Base-by-base conservation (phyloP, 2,888 invertebrate species). In the Leucoptera coffeella region DNA sequence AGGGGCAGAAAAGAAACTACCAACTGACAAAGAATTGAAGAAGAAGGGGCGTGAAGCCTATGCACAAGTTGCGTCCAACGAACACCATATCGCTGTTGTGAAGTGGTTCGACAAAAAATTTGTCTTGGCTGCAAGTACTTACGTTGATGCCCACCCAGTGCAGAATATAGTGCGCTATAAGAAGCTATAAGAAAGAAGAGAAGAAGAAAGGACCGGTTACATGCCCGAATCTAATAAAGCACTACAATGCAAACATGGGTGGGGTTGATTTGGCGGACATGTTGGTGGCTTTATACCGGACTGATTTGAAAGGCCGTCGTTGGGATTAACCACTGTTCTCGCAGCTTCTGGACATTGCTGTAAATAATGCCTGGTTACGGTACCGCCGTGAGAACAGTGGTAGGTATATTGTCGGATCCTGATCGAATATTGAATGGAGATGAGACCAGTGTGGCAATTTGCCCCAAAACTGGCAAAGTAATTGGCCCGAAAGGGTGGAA, bases 201-300 rank as follows among this genome's bases (percentile, higher is more conserved):
- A 35, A 38, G 15, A 22, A 13, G 6, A 32, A 22, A 22, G 30
- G 29, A 21, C 20, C 35, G 14, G 32, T 40, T 20, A n/a, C 17
- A 14, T 38, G 35, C 23, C 41, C 38, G 23, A 24, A 34, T 11
- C 28, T 36, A 19, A 28, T 38, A 10, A 26, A 22, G 11, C 26
- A 30, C 9, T 40, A 41, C 30, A 42, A 41, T 29, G 30, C 31
- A 20, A 33, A 39, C 26, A 41, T 41, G 39, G 38, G 38, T 3
- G 36, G 38, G 6, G 36, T 38, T 3, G 38, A 38, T 22, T 24
- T 38, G 8, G 19, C 29, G n/a, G 38, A 41, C 15, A 33, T 19
- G 14, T 19, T 29, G 10, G 5, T 26, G 13, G 20, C 20, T 6
- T 12, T 25, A 19, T 25, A 29, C 12, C 14, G 25, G 9, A 29